Conservation (phyloP, 2,113 vertebrate genomes). For the Paralichthys olivaceus region DNA sequence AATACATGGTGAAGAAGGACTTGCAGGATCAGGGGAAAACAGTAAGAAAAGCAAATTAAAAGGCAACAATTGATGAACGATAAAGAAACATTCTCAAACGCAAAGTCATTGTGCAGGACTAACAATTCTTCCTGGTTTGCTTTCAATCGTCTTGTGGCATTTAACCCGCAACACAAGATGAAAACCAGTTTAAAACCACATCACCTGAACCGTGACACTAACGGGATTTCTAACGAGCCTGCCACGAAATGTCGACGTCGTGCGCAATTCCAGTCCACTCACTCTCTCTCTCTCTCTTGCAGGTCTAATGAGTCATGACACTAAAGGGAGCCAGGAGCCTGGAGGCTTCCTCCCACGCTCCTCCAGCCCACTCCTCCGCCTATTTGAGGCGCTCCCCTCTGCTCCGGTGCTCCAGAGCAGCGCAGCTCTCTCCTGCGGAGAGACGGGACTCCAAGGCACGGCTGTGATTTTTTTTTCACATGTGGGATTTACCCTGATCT, state of each 20-base stretch:
- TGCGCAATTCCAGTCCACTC: background rate
- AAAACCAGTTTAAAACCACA: background rate
- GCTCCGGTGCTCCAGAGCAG: slow-evolving; percentile 63
- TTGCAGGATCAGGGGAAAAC: no score
- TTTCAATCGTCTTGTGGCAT: slow-evolving; percentile 28
- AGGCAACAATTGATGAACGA: no score
- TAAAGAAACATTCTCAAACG: no score
- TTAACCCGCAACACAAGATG: background rate
- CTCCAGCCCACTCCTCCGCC: slow-evolving; percentile 58
- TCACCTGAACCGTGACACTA: slow-evolving; percentile 58
- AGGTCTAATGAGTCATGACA: slow-evolving; percentile 77
- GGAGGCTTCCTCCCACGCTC: slow-evolving; percentile 68
- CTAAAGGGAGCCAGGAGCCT: slow-evolving; percentile 43
- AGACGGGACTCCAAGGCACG: slow-evolving; percentile 15
- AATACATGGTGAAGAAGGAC: no score
- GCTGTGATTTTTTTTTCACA: no score
- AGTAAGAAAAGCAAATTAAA: no score
- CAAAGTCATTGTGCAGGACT: no score
- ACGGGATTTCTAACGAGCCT: slow-evolving; percentile 5
- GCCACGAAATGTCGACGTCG: slow-evolving; percentile 24
- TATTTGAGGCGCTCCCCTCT: slow-evolving; percentile 63
- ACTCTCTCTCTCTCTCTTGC: background rate
- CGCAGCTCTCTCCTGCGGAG: slow-evolving; percentile 53
- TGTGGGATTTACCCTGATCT: background rate
- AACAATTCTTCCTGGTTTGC: background rate